Evolutionary conservation across 1,140 invertebrate genomes (phyloP), one percentile per base, ranked within the genome.

Genomic region (Atopsyche davidsoni): DNA sequence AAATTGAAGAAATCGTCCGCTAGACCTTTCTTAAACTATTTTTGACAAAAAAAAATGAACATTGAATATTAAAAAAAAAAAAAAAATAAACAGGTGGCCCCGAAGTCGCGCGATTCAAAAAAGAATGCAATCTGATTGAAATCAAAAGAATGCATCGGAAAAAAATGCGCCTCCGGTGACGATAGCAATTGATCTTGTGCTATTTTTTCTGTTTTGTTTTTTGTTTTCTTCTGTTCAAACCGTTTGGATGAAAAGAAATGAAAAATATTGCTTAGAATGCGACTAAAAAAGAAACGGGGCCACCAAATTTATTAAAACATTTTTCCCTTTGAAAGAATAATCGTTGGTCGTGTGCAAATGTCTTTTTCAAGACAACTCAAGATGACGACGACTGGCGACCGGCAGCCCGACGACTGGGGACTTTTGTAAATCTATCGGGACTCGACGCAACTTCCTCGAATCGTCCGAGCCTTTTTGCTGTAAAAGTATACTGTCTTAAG

Each of bases 31-130:
- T 50, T 35, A 45, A 48, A 40, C 35, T 54, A 54, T 54, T 54
- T 52, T 54, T 54, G 52, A 54, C 46, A 46, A 53, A 46, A 53
- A 53, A 53, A 47, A 17, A 36, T 36, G 17, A 14, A 19, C n/a
- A n/a, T n/a, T n/a, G 13, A 44, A 32, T 19, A 31, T 17, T 32
- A 28, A 44, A 44, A 21, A 31, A 32, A 44, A 44, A 44, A 44
- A 54, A 48, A 54, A 54, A 48, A 21, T 40, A 25, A 53, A 43
- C 31, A 22, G 42, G 32, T 28, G 45, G 45, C 24, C 36, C 52
- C 52, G 17, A 34, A 31, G 44, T 49, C 46, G 44, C 41, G 44
- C 24, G 21, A 17, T 32, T 44, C 21, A 19, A 47, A 46, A 46
- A 24, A 39, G 32, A 53, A 28, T 44, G 45, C 34, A 38, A 54